Percentiles rank a stretch among this genome's conserved stretches.
These are phyloP conservation scores for Caenorhabditis drosophilae DNA, from an alignment of 2,888 invertebrate genomes.

Conservation along the genomic window DNA sequence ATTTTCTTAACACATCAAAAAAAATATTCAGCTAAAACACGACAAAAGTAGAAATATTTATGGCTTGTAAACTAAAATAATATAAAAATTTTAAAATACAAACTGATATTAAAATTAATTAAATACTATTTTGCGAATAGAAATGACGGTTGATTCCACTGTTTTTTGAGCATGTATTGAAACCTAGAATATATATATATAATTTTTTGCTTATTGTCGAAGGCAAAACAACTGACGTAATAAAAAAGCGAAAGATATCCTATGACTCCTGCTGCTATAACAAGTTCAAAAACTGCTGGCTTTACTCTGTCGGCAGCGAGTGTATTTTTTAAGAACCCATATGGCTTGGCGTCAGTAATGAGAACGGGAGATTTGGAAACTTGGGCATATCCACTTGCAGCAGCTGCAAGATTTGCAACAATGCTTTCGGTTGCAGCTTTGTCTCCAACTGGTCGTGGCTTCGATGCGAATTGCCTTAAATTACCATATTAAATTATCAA, in stretches of 20 bases:
- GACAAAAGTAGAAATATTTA: not conserved
- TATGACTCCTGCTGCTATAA: slow-evolving; percentile 84
- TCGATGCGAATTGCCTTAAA: slow-evolving; percentile 42
- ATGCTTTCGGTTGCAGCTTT: slow-evolving; percentile 37
- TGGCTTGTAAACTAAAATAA: not conserved
- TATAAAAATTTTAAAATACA: not conserved
- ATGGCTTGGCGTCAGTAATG: slow-evolving; percentile 37
- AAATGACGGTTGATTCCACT: slow-evolving; percentile 33
- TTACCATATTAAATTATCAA: not conserved
- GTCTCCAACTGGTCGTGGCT: slow-evolving; percentile 47
- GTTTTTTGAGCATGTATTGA: slow-evolving; percentile 32
- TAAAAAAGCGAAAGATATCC: slow-evolving; percentile 81
- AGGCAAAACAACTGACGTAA: slow-evolving; percentile 14
- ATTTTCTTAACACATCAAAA: too few relatives aligned
- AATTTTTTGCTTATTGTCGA: not conserved
- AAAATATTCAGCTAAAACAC: too few relatives aligned
- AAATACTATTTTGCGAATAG: slow-evolving; percentile 19
- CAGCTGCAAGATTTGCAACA: slow-evolving; percentile 42
- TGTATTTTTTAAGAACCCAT: slow-evolving; percentile 32
- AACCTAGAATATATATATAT: slow-evolving; percentile 14
- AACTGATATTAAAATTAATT: not conserved
- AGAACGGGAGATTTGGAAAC: slow-evolving; percentile 34
- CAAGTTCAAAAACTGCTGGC: slow-evolving; percentile 95
- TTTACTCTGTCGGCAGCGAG: slow-evolving; percentile 73
- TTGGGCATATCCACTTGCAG: slow-evolving; percentile 28